A percentile compares a stretch with the other conserved stretches of the same genome.
These are phyloP conservation scores for Sakesphorus luctuosus DNA, from an alignment of 2,113 vertebrate genomes.

Conservation along the genomic window DNA sequence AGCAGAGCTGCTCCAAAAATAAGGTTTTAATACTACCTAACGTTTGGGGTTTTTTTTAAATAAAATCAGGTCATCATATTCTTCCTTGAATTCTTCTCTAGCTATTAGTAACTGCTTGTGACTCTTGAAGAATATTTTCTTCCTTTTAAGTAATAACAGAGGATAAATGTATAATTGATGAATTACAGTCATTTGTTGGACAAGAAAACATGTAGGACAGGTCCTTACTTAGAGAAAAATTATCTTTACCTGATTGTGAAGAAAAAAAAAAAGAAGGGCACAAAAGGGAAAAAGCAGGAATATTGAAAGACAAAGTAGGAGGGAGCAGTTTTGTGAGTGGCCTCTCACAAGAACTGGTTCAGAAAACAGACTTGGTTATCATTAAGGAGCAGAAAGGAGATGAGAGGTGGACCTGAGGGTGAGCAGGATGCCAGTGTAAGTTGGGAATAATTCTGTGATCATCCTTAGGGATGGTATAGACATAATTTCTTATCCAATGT, in stretches of 20 bases:
- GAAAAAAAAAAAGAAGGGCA: neutral
- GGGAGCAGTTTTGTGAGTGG: neutral
- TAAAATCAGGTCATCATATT: neutral
- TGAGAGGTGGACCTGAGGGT: neutral
- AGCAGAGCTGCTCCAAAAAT: neutral
- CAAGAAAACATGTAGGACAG: neutral
- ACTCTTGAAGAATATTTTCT: neutral
- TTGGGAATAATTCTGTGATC: neutral
- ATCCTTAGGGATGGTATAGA: neutral
- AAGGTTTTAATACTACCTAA: neutral
- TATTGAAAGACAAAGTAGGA: rapidly evolving
- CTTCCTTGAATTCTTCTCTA: neutral
- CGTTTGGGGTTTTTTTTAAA: neutral
- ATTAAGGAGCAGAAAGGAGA: neutral
- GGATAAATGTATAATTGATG: neutral
- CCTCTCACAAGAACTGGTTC: neutral
- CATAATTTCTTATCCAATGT: neutral
- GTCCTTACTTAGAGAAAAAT: neutral
- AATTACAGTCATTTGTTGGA: neutral
- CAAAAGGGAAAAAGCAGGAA: neutral
- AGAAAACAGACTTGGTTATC: neutral
- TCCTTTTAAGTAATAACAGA: neutral
- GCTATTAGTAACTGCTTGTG: neutral
- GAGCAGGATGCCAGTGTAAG: neutral
- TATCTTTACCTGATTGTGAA: neutral